phyloP scores from a whole-genome alignment of 1,140 invertebrate genomes.

The Drosophila willistoni region DNA sequence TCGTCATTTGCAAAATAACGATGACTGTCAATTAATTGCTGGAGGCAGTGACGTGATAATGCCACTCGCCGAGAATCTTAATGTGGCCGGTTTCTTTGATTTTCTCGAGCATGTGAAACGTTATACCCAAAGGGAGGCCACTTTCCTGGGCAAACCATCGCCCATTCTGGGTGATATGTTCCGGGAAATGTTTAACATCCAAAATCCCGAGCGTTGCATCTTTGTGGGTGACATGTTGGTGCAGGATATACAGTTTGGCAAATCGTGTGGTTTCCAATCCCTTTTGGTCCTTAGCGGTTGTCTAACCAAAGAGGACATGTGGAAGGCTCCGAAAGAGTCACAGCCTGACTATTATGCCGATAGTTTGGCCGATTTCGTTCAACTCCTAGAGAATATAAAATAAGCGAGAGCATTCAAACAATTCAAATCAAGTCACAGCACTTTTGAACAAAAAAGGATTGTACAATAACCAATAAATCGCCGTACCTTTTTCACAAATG shows the following conservation, averaged over 20 bases:
- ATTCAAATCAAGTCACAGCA: neutral
- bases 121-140: conserved; percentile 82
- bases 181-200: conserved; percentile 83
- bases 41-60: conserved; percentile 70
- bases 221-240: conserved; percentile 86
- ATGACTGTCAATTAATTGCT: conserved; percentile 62
- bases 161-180: conserved; percentile 83
- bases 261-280: conserved; percentile 84
- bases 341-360: conserved; percentile 84
- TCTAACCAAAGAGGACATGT: conserved; percentile 81
- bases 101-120: conserved; percentile 84
- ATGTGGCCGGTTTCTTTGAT: conserved; percentile 80
- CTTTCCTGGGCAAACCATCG: conserved; percentile 85
- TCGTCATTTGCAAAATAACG: conserved; percentile 59
- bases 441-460: too few relatives aligned
- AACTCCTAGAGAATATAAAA: conserved; percentile 58
- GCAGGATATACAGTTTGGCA: conserved; percentile 85
- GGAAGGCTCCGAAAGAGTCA: conserved; percentile 45
- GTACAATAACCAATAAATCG: neutral
- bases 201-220: conserved; percentile 84
- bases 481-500: conserved; percentile 5
- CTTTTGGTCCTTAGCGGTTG: conserved; percentile 84
- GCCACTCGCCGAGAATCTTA: conserved; percentile 62
- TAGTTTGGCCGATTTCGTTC: conserved; percentile 67
- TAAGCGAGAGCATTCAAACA: neutral